A percentile compares a stretch with the other conserved stretches of the same genome.
Evolutionary conservation across 2,797 vertebrate species (phyloP).

Genomic region (Onychomys arenicola): DNA sequence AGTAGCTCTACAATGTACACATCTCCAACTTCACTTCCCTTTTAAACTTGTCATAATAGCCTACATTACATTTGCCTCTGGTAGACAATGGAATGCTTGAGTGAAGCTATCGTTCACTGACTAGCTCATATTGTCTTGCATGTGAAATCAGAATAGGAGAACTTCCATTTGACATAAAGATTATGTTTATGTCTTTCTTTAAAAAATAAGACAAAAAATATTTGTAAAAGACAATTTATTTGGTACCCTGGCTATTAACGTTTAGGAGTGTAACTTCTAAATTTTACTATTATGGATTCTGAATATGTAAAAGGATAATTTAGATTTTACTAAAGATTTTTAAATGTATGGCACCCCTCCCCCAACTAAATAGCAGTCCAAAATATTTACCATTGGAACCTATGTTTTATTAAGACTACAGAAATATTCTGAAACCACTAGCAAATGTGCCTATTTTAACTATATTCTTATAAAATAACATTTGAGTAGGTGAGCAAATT

Average conservation of each 20-base stretch:
- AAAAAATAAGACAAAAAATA: constrained; percentile 49
- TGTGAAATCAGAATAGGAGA: constrained; percentile 81
- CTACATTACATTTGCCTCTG: constrained; percentile 49
- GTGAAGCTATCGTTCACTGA: constrained; percentile 60
- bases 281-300: constrained; percentile 79
- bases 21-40: constrained; percentile 10
- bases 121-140: constrained; percentile 67
- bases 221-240: constrained; percentile 66
- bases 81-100: constrained; percentile 79
- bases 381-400: constrained; percentile 78
- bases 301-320: constrained; percentile 76
- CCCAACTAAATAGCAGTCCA: constrained; percentile 72
- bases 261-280: constrained; percentile 82
- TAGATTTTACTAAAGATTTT: constrained; percentile 83
- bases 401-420: constrained; percentile 83
- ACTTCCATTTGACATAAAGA: constrained; percentile 71
- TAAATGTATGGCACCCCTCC: constrained; percentile 69
- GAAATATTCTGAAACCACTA: constrained; percentile 83
- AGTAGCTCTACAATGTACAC: constrained; percentile 47
- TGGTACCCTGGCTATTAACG: constrained; percentile 68
- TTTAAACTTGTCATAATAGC: constrained; percentile 46
- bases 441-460: constrained; percentile 67
- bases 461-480: constrained; percentile 71
- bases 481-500: constrained; percentile 75
- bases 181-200: constrained; percentile 67